Evolutionary conservation across 2,888 invertebrate species (phyloP), one percentile per base, ranked within the genome.

Genomic region (Aleiodes testaceus): DNA sequence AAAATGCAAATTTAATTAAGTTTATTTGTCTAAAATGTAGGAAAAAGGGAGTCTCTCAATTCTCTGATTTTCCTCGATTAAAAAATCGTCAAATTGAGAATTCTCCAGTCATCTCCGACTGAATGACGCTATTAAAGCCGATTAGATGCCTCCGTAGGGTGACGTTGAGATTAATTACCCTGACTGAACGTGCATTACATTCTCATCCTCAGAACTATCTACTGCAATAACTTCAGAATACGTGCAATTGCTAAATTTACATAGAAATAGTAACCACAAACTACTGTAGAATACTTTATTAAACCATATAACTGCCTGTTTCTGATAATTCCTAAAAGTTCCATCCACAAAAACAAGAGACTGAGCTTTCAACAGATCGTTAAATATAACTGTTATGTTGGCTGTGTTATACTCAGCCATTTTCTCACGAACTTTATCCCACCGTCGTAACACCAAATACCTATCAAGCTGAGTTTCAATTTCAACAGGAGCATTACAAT

Each of bases 381-480:
- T 30, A 53, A 53, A 30, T 53, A 53, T 53, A 53, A 53, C 26
- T 26, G 53, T 53, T 53, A 53, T 26, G 53, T 53, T 30, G 53
- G 53, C 26, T 53, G 53, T 53, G 53, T 53, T 53, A 53, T 14
- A 53, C 53, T 53, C 30, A 11, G 26, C 26, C 26, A 53, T n/a
- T 53, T 53, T 53, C 53, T 53, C 53, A 53, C 53, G 53, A 53
- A 26, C n/a, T 26, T 61, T 52, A 49, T 66, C 20, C 11, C 11
- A 20, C 22, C 11, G 53, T 20, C 59, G 45, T 52, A 53, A 26
- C 53, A 30, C n/a, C 22, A 12, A 26, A 53, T 53, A 53, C 26
- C 53, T n/a, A 53, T 53, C 53, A 53, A 53, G 22, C 53, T 30
- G n/a, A 53, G 69, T 61, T 61, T 66, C 61, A 20, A 52, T 66